Base-by-base conservation (phyloP, 1,140 invertebrate genomes). In the Hestina assimilis region DNA sequence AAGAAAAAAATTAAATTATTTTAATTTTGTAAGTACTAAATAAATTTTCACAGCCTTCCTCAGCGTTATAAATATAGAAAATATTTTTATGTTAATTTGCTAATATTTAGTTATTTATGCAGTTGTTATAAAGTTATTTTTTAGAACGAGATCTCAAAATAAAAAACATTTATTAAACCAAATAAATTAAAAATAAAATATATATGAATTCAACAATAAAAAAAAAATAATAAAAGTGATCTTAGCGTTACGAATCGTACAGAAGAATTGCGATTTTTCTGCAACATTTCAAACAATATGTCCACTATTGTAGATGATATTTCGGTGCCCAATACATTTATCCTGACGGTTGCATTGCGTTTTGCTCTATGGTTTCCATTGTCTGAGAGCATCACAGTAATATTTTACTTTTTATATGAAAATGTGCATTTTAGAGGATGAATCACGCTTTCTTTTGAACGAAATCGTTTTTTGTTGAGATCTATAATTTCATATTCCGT, bases 261-360 rank as follows among this genome's bases (percentile, higher is more conserved):
- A 45, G 42, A 42, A 21, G 46, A 50, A 55, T 35, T 62, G 52
- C 68, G 75, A 75, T 75, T 72, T 79, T 83, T 75, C 71, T 75
- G 46, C 55, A 67, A 42, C 58, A 60, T 70, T 61, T 68, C 69
- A 79, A 76, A 84, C 79, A 82, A 84, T 80, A 80, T 72, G 74
- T 80, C 69, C 73, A 66, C 58, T 45, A 62, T n/a, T n/a, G 57
- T 61, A 70, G 65, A 72, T 72, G 66, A 61, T 79, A 77, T 79
- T 80, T 84, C 67, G 66, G 68, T 69, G 60, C 68, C 75, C 76
- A 69, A 80, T 85, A 85, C 71, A 82, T 81, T 82, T 81, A 72
- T 77, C 43, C 60, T 64, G 66, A 71, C 67, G 48, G 56, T 68
- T 69, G 60, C 66, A 64, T 69, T 72, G 59, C 64, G 66, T 76